These are phyloP conservation scores for Ivindomyrus marchei DNA, from an alignment of 2,113 vertebrate species.

Conservation along the genomic window DNA sequence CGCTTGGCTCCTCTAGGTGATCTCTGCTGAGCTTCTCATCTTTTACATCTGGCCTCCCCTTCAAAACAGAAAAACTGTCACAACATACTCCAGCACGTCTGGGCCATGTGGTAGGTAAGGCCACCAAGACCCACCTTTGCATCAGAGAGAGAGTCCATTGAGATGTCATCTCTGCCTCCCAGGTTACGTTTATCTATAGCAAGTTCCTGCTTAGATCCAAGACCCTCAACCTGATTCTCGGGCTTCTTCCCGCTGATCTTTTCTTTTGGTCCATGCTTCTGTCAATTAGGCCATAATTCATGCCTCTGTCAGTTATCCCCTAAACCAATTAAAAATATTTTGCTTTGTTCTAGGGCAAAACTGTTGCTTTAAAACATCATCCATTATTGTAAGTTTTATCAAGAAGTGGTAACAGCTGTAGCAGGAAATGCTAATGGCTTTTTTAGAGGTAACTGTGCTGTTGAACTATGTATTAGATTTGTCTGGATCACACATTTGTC, in stretches of 20 bases:
- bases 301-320: constrained; percentile 21
- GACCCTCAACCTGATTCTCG: constrained; percentile 24
- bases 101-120: not conserved
- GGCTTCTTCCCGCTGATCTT: constrained; percentile 21
- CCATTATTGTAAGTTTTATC: not conserved
- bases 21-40: constrained; percentile 19
- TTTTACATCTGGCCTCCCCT: constrained; percentile 9
- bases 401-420: not conserved
- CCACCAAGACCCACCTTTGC: not conserved
- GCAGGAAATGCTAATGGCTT: not conserved
- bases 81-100: not conserved
- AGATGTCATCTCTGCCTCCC: not conserved
- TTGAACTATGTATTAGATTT: not conserved
- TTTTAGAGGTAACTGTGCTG: not conserved
- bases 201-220: not conserved
- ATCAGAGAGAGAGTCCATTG: constrained; percentile 22
- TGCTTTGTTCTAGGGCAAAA: not conserved
- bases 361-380: not conserved
- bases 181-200: not conserved
- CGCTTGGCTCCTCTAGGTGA: constrained; percentile 48
- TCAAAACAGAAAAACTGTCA: constrained; percentile 29
- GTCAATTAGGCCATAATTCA: constrained; percentile 14
- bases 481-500: not conserved
- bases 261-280: not conserved
- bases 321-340: not conserved